Percentiles rank a stretch among this genome's conserved stretches.
Conservation (phyloP, 2,797 vertebrate genomes). For the Liasis olivaceus region DNA sequence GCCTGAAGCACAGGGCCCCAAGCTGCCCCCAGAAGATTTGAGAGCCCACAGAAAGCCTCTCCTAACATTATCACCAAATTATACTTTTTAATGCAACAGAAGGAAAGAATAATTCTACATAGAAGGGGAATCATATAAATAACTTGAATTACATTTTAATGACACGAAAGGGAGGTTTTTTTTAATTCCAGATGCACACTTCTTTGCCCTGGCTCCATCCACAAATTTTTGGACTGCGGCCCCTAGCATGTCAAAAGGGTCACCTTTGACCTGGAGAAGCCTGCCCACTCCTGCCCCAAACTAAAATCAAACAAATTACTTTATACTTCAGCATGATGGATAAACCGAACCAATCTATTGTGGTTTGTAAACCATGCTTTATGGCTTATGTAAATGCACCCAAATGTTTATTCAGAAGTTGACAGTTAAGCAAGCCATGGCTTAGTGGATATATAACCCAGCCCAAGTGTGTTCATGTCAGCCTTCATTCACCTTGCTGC, state of each 20-base stretch:
- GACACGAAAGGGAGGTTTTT: neutral
- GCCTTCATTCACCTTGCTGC: neutral
- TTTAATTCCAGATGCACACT: neutral
- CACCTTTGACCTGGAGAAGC: neutral
- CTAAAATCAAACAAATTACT: neutral
- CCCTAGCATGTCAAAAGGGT: neutral
- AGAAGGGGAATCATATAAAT: neutral
- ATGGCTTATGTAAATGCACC: neutral
- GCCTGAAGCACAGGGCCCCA: neutral
- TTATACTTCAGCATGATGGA: neutral
- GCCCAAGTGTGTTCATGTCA: neutral
- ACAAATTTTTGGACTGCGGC: neutral
- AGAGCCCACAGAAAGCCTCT: no score
- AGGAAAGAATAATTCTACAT: neutral
- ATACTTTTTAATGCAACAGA: neutral
- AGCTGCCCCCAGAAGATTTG: neutral
- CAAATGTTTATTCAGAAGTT: neutral
- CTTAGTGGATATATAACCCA: neutral
- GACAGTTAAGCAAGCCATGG: neutral
- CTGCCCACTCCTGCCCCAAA: neutral
- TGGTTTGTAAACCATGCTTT: neutral
- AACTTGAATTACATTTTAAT: neutral
- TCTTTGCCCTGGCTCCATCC: neutral
- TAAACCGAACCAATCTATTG: neutral
- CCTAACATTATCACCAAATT: neutral